phyloP scores from a whole-genome alignment of 2,888 invertebrate genomes.

The Cephus rjabovi region DNA sequence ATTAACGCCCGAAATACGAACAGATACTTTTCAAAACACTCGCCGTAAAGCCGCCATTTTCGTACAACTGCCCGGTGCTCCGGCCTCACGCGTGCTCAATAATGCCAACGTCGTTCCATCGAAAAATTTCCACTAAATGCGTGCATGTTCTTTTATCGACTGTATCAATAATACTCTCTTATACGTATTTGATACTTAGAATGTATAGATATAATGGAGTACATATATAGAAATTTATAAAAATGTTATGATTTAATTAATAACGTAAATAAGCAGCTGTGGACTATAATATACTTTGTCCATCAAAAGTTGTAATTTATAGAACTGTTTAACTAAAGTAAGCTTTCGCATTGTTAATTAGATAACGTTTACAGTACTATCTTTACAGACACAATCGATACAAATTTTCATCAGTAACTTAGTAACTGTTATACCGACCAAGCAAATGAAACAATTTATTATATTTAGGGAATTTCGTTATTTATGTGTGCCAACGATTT shows the following conservation, averaged over 20 bases:
- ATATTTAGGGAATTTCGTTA: neutral
- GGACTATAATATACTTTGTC: neutral
- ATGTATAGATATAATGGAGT: too few species aligned
- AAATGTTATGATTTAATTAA: too few species aligned
- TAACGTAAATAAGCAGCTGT: too few species aligned
- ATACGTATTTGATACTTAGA: too few species aligned
- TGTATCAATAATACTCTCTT: too few species aligned
- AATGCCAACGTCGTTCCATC: neutral
- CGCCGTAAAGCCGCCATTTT: constrained; percentile 46
- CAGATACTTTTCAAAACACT: constrained; percentile 41
- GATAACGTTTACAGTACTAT: neutral
- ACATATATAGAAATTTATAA: too few species aligned
- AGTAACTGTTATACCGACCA: neutral
- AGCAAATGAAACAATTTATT: neutral
- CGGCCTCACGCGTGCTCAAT: constrained; percentile 11
- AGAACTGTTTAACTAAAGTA: neutral
- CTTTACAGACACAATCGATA: neutral
- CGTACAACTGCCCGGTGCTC: constrained; percentile 22
- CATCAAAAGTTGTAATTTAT: neutral
- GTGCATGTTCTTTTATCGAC: too few species aligned
- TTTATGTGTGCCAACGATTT: constrained; percentile 10
- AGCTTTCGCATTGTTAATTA: neutral
- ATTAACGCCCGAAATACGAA: neutral
- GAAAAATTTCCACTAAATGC: neutral
- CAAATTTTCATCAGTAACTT: neutral